Conservation (phyloP, 2,888 invertebrate species). For the Ichneumoninae sp. region DNA sequence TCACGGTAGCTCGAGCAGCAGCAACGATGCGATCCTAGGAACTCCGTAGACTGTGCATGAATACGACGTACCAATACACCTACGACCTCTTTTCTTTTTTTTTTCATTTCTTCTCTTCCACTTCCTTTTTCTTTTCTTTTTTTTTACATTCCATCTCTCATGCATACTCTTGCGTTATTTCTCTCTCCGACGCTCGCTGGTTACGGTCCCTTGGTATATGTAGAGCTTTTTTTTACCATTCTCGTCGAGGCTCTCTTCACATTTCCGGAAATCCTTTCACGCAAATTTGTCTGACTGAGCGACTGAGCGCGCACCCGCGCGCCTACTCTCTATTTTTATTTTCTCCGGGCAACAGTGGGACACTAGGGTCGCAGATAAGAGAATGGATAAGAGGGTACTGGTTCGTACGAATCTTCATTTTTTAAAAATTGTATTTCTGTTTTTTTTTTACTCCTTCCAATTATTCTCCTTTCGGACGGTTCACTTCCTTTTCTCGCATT, state of each 20-base stretch:
- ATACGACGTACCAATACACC: conserved; percentile 47
- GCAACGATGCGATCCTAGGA: conserved; percentile 9
- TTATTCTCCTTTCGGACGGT: conserved; percentile 36
- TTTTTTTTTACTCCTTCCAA: conserved; percentile 24
- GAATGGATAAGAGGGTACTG: conserved; percentile 4
- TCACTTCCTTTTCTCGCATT: background rate
- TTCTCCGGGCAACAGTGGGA: background rate
- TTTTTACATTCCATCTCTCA: conserved; percentile 41
- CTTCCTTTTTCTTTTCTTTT: conserved; percentile 39
- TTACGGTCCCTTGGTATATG: conserved; percentile 65
- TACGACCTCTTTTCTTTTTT: conserved; percentile 64
- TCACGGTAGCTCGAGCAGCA: conserved; percentile 5
- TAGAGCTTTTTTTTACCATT: conserved; percentile 14
- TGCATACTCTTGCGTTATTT: conserved; percentile 18
- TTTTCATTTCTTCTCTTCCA: conserved; percentile 45
- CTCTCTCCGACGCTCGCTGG: conserved; percentile 22
- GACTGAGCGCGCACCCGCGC: conserved; percentile 8
- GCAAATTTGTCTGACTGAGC: conserved; percentile 54
- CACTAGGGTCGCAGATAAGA: conserved; percentile 13
- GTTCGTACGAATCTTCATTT: background rate
- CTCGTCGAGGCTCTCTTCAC: conserved; percentile 29
- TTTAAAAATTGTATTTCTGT: background rate
- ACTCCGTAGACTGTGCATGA: conserved; percentile 28
- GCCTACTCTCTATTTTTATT: conserved; percentile 3
- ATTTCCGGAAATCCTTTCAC: conserved; percentile 58